Base-by-base conservation (phyloP, 2,888 invertebrate genomes). In the Drosophila austrosaltans region DNA sequence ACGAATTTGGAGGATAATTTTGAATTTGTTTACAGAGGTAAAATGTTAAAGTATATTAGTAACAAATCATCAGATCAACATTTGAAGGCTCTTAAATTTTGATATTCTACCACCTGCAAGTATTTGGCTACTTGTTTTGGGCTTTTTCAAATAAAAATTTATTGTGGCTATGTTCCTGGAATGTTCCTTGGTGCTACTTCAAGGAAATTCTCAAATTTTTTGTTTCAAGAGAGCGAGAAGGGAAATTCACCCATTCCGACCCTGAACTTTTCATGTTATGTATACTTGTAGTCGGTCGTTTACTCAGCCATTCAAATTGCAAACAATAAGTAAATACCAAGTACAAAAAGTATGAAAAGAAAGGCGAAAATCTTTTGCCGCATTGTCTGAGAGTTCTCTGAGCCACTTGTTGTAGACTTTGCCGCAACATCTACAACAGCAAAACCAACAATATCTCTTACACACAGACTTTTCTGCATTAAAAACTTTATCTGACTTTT, bases 341-440 rank as follows among this genome's bases (percentile, higher is more conserved):
- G 57, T 22, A 57, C 57, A 57, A 36, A 22, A 40, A 57, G 8
- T 36, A 62, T 10, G 6, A 32, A 57, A 57, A 22, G 48, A 22
- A 36, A 62, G 60, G 53, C 63, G 62, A 69, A 68, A 63, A 39
- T 66, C 53, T n/a, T 66, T 56, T 67, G 44, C 66, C 57, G n/a
- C 57, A 61, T 40, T 63, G 64, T 67, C 74, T 66, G 78, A 28
- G 78, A 28, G 10, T 48, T 30, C 6, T 48, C 20, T 32, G 53
- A 3, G 62, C 70, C 81, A 79, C 81, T 81, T 81, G 78, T 81
- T 81, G 78, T 79, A 44, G 73, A 73, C 81, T 57, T 76, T 81
- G 66, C 69, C 73, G 79, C 79, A 79, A 66, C 60, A 62, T 72
- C 76, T 67, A 16, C 16, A 22, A 22, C 10, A 69, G 20, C 36